Evolutionary conservation across 2,113 vertebrate genomes (phyloP), one percentile per base, ranked within the genome.

Genomic region (Pachyramphus minor): DNA sequence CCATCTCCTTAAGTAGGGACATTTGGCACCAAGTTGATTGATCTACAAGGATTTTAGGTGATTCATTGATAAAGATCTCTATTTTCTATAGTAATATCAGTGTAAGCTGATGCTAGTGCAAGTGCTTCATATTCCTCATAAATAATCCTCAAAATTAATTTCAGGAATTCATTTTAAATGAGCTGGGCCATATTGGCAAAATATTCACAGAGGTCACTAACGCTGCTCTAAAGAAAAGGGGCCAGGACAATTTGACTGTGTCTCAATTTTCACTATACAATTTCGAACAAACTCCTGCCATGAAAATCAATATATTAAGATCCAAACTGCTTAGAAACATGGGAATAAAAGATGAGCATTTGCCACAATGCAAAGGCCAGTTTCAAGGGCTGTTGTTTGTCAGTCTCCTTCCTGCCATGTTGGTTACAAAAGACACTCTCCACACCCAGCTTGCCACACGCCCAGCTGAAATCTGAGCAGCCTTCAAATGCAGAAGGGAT

Each of bases 391-490:
- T 82, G 87, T 60, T 91, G 74, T 89, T 95, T 64, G 31, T 49
- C 59, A 52, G 56, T 6, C 42, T 69, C 14, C 1, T 79, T 83
- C 68, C 77, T 63, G 37, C 59, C 85, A 69, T 4, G 20, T 60
- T 67, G 28, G 45, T 77, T 76, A 58, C 87, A 80, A 58, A 50
- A 82, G 84, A 80, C 45, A 66, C 52, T 79, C 66, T 93, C 82
- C 89, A 92, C 82, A 89, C 39, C 45, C 85, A 87, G 84, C 59
- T 89, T 33, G 88, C 73, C 69, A 71, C 56, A 93, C n/a, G 82
- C 22, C 62, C 73, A 67, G 47, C 81, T 80, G 96, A 84, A 97
- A 97, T 45, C 11, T 41, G 84, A 97, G 87, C 89, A 88, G 82
- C 85, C 82, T 72, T 63, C 95, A 95, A 86, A 96, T 13, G 53